phyloP scores from a whole-genome alignment of 2,888 invertebrate genomes.

The Phrixothrix hirtus region DNA sequence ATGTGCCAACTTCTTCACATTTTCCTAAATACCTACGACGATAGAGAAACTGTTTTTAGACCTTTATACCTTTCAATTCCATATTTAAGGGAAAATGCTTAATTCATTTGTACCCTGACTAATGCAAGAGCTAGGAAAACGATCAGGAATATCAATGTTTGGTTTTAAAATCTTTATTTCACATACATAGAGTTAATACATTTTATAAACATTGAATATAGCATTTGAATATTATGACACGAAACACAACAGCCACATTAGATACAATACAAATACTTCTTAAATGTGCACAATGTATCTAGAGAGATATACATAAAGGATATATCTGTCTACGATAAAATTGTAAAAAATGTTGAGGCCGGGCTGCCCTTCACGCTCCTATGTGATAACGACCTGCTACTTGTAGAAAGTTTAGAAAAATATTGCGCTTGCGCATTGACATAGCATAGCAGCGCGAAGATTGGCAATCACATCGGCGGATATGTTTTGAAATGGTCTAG shows the following conservation, averaged over 20 bases:
- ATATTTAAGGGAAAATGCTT: too few relatives aligned
- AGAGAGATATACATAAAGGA: slow-evolving; percentile 40
- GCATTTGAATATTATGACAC: slow-evolving; percentile 49
- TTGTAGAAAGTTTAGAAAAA: slow-evolving; percentile 38
- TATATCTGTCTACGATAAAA: slow-evolving; percentile 50
- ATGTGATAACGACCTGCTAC: slow-evolving; percentile 57
- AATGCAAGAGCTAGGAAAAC: too few relatives aligned
- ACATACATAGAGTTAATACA: slow-evolving; percentile 54
- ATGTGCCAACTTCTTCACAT: too few relatives aligned
- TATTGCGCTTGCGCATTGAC: slow-evolving; percentile 39
- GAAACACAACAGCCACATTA: slow-evolving; percentile 54
- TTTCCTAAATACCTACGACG: too few relatives aligned
- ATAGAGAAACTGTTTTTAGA: too few relatives aligned
- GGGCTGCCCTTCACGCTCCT: slow-evolving; percentile 51
- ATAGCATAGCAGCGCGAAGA: slow-evolving; percentile 52
- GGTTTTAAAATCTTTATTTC: slow-evolving; percentile 50
- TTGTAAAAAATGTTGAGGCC: slow-evolving; percentile 53
- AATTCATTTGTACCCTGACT: too few relatives aligned
- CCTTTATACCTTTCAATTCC: too few relatives aligned
- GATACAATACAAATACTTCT: slow-evolving; percentile 29
- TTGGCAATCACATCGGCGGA: slow-evolving; percentile 49
- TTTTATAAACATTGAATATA: slow-evolving; percentile 52
- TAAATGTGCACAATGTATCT: slow-evolving; percentile 29
- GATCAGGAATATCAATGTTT: too few relatives aligned
- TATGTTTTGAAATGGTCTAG: slow-evolving; percentile 59